These are phyloP conservation scores for Ligdia adustata DNA, from an alignment of 2,888 invertebrate species.

Conservation along the genomic window DNA sequence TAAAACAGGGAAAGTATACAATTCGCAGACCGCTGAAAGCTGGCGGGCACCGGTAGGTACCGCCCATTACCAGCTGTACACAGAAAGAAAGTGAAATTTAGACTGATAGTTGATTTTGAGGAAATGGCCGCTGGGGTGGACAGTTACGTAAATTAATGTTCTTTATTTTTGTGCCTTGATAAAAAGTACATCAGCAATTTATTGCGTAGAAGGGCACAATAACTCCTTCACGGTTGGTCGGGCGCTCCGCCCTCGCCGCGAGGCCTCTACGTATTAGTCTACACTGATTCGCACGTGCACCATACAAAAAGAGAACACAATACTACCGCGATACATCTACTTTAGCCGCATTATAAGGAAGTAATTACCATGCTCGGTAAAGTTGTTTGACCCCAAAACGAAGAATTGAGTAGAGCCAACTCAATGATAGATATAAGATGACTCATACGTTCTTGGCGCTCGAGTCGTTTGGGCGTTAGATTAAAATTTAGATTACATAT, in stretches of 20 bases:
- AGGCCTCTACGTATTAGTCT: constrained; percentile 42
- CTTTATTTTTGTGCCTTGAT: constrained; percentile 27
- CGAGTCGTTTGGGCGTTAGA: constrained; percentile 27
- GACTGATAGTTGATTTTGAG: constrained; percentile 42
- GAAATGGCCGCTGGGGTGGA: constrained; percentile 36
- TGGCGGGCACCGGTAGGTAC: constrained; percentile 64
- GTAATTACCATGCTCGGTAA: constrained; percentile 53
- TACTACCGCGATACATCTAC: constrained; percentile 42
- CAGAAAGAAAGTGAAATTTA: constrained; percentile 76
- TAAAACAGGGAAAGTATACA: constrained; percentile 81
- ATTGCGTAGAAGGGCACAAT: constrained; percentile 48
- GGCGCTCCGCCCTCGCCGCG: constrained; percentile 55
- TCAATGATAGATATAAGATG: constrained; percentile 36
- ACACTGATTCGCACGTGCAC: constrained; percentile 50
- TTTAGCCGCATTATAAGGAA: constrained; percentile 51
- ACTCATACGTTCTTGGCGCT: constrained; percentile 39
- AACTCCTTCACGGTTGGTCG: constrained; percentile 61
- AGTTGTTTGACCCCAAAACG: constrained; percentile 58
- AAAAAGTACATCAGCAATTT: constrained; percentile 17
- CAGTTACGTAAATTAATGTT: constrained; percentile 29
- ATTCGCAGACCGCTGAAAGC: constrained; percentile 64
- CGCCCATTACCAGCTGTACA: constrained; percentile 66
- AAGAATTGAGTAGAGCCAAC: constrained; percentile 37
- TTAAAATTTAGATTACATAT: constrained; percentile 33
- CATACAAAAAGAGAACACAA: constrained; percentile 53